Percentiles rank a stretch among this genome's conserved stretches.
phyloP scores from a whole-genome alignment of 2,113 vertebrate genomes.

The Corvus hawaiiensis region DNA sequence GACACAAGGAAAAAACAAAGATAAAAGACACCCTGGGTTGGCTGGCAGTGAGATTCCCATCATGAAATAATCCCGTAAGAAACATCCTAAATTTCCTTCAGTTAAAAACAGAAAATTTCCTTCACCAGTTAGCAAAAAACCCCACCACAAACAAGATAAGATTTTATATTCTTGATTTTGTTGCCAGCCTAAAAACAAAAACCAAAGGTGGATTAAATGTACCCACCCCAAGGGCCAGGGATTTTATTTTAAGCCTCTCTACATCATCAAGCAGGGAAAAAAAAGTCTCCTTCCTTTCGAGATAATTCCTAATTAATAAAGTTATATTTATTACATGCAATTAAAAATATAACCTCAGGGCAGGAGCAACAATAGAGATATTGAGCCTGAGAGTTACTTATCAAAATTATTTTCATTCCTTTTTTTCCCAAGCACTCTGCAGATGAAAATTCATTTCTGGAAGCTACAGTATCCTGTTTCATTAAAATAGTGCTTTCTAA shows the following conservation, averaged over 20 bases:
- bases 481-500: slow-evolving; percentile 33
- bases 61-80: not conserved
- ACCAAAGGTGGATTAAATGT: not conserved
- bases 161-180: not conserved
- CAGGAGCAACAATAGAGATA: slow-evolving; percentile 1
- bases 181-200: not conserved
- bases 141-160: not conserved
- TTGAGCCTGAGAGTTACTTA: not conserved
- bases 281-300: not conserved
- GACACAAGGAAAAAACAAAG: accelerated
- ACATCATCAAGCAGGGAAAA: not conserved
- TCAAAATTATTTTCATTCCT: slow-evolving; percentile 6
- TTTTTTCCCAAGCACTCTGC: not conserved
- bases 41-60: not conserved
- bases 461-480: not conserved
- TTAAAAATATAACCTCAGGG: slow-evolving; percentile 40
- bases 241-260: slow-evolving; percentile 18
- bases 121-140: not conserved
- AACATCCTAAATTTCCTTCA: not conserved
- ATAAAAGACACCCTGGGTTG: not conserved
- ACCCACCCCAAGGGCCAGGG: not conserved
- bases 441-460: slow-evolving; percentile 12
- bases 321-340: slow-evolving; percentile 55
- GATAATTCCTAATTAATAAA: slow-evolving; percentile 58
- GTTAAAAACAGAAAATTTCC: not conserved